Conservation (phyloP, 92 coral and sea anemone genomes). For the Diadumene lineata region DNA sequence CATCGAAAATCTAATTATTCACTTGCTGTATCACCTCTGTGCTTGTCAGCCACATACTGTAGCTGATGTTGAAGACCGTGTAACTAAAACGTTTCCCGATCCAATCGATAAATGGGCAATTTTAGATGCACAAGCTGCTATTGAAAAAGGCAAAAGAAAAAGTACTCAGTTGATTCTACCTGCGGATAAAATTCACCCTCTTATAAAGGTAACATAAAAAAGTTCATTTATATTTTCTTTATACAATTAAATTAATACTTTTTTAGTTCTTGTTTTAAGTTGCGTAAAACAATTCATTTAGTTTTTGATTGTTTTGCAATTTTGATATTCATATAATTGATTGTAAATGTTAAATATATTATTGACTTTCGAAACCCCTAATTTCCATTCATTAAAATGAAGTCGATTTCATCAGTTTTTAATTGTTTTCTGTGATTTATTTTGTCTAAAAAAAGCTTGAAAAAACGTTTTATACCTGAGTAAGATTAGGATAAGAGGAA, state of each 20-base stretch:
- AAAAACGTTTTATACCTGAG: background rate
- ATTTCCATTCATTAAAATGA: background rate
- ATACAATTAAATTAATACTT: background rate
- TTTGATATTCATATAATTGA: background rate
- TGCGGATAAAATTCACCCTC: constrained; percentile 91
- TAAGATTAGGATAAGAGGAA: background rate
- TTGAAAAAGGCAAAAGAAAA: constrained; percentile 87
- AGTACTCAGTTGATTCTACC: constrained; percentile 82
- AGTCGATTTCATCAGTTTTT: constrained; percentile 12
- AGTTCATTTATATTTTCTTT: too few species aligned
- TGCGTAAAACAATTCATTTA: background rate
- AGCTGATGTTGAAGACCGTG: constrained; percentile 90
- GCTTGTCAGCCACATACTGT: constrained; percentile 86
- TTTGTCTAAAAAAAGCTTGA: background rate
- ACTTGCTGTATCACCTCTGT: constrained; percentile 81
- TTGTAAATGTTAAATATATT: background rate
- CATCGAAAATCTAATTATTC: constrained; percentile 89
- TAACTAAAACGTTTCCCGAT: constrained; percentile 84
- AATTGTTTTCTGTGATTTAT: constrained; percentile 3
- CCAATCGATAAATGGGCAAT: constrained; percentile 98
- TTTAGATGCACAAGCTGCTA: constrained; percentile 86
- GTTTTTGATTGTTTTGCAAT: background rate
- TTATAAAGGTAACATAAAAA: constrained; percentile 68
- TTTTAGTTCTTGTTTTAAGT: background rate
- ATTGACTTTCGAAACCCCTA: constrained; percentile 11